phyloP scores from a whole-genome alignment of 2,888 invertebrate genomes.

The Drosophila testacea region DNA sequence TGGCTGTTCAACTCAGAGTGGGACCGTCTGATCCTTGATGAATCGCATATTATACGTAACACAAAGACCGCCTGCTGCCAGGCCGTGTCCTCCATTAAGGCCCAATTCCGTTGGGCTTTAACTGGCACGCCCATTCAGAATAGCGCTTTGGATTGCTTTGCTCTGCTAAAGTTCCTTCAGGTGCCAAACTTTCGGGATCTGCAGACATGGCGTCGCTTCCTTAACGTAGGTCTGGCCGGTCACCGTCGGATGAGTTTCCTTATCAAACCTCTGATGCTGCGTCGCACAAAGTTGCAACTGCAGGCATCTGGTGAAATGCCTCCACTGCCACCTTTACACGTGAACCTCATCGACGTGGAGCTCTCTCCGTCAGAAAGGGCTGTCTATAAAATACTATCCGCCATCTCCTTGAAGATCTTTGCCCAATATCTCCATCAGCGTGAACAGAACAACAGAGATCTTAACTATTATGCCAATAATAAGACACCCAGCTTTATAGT shows the following conservation, averaged over 20 bases:
- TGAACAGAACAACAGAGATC: slow-evolving; percentile 22
- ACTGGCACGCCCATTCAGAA: slow-evolving; percentile 98
- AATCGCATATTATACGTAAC: slow-evolving; percentile 91
- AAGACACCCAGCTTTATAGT: slow-evolving; percentile 11
- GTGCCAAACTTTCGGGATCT: slow-evolving; percentile 95
- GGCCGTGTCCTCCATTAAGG: slow-evolving; percentile 4
- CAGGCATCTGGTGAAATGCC: slow-evolving; percentile 22
- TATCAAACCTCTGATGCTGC: slow-evolving; percentile 92
- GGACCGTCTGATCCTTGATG: slow-evolving; percentile 93
- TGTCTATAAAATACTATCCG: slow-evolving; percentile 86
- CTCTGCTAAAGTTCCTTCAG: slow-evolving; percentile 91
- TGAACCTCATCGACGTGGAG: slow-evolving; percentile 10
- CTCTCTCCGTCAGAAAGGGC: slow-evolving; percentile 13
- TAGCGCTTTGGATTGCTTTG: slow-evolving; percentile 92
- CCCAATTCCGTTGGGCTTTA: slow-evolving; percentile 82
- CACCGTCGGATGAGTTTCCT: slow-evolving; percentile 92
- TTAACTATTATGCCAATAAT: slow-evolving; percentile 11
- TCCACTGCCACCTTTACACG: slow-evolving; percentile 7
- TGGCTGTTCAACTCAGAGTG: slow-evolving; percentile 15
- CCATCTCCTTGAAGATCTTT: slow-evolving; percentile 90
- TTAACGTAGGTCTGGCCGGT: slow-evolving; percentile 91
- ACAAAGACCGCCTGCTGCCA: slow-evolving; percentile 8
- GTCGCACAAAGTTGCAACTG: slow-evolving; percentile 91
- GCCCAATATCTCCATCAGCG: slow-evolving; percentile 90
- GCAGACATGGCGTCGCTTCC: slow-evolving; percentile 95